Evolutionary conservation across 2,797 vertebrate genomes (phyloP).

Genomic region (Martes flavigula): DNA sequence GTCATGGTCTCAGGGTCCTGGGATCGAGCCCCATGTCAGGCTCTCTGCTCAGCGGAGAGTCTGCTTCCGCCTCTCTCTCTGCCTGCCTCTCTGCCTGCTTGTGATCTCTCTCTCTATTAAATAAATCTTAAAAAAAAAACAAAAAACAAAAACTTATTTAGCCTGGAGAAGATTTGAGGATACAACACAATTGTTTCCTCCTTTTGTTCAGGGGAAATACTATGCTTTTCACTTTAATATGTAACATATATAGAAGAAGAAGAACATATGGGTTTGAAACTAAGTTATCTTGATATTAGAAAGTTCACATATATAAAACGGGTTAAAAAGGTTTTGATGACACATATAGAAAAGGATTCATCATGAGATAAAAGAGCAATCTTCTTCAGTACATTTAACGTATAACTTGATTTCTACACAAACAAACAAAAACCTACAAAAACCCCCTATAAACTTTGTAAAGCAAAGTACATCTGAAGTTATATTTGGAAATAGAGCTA

Average conservation of each 20-base stretch:
- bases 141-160: not conserved
- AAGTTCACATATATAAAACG: not conserved
- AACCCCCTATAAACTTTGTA: not conserved
- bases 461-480: constrained; percentile 54
- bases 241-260: not conserved
- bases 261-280: not conserved
- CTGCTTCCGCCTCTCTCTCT: too few relatives aligned
- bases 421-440: not conserved
- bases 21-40: too few relatives aligned
- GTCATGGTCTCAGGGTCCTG: too few relatives aligned
- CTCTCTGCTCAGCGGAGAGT: too few relatives aligned
- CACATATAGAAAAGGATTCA: not conserved
- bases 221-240: not conserved
- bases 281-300: not conserved
- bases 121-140: too few relatives aligned
- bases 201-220: not conserved
- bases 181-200: not conserved
- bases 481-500: constrained; percentile 37
- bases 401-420: not conserved
- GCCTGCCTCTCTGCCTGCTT: too few relatives aligned
- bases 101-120: too few relatives aligned
- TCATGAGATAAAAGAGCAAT: not conserved
- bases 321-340: not conserved
- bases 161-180: not conserved
- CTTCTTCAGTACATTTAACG: not conserved